Percentiles rank a stretch among this genome's conserved stretches.
phyloP scores from a whole-genome alignment of 1,140 invertebrate species.

The Drosophila miranda region DNA sequence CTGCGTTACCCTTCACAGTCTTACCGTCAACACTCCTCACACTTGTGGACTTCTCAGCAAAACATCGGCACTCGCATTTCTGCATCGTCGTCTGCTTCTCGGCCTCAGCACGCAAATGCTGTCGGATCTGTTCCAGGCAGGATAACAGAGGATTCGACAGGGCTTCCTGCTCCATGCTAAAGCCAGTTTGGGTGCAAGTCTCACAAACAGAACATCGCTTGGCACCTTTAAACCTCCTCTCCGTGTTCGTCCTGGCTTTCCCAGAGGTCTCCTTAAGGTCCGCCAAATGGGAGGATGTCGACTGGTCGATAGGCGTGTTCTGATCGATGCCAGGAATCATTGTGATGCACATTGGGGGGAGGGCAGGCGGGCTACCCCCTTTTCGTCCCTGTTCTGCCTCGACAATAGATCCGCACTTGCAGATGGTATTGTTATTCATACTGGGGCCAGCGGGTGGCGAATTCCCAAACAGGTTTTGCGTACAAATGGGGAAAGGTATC shows the following conservation, averaged over 20 bases:
- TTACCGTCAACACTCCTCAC: not conserved
- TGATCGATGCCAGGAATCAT: not conserved
- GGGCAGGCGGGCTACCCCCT: not conserved
- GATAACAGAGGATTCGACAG: conserved; percentile 7
- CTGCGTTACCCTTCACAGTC: not conserved
- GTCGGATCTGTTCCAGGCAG: conserved; percentile 19
- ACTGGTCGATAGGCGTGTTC: too few species aligned
- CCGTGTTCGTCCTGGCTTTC: not conserved
- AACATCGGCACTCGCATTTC: not conserved
- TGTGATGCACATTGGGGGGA: conserved; percentile 10
- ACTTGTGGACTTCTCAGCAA: conserved; percentile 30
- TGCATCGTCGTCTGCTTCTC: not conserved
- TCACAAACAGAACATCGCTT: conserved; percentile 4
- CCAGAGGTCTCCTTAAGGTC: not conserved
- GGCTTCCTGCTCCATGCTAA: not conserved
- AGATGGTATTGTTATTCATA: not conserved
- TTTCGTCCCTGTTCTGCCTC: not conserved
- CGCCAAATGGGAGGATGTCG: not conserved
- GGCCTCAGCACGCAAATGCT: conserved; percentile 2
- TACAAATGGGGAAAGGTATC: conserved; percentile 34
- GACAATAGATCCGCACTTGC: not conserved
- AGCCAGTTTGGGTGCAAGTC: conserved; percentile 26
- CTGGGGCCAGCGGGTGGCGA: not conserved
- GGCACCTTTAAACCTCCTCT: conserved; percentile 4
- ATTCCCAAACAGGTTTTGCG: conserved; percentile 12